A percentile compares a stretch with the other conserved stretches of the same genome.
Evolutionary conservation across 1,140 invertebrate genomes (phyloP).

Genomic region (Lepidostoma basale): DNA sequence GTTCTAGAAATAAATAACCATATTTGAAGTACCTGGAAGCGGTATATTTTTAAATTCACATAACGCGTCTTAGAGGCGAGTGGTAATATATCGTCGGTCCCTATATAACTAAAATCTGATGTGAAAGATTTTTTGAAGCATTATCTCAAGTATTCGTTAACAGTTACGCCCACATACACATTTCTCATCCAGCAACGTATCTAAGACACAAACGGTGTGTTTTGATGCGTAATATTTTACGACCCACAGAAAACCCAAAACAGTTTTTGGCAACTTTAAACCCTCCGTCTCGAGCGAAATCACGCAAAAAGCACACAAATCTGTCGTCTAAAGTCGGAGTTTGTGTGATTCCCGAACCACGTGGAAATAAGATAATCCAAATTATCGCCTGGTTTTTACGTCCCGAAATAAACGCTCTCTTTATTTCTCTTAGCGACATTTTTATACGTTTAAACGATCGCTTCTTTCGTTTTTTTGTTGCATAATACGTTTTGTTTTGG

Average conservation of each 20-base stretch:
- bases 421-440: neutral
- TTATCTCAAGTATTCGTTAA: no score
- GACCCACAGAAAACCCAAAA: neutral
- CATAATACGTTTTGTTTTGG: conserved; percentile 17
- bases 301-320: conserved; percentile 27
- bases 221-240: conserved; percentile 14
- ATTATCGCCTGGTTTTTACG: conserved; percentile 7
- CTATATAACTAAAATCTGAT: no score
- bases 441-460: neutral
- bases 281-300: neutral
- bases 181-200: no score
- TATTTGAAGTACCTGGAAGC: no score
- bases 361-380: neutral
- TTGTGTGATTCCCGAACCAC: conserved; percentile 10
- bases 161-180: no score
- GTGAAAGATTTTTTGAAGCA: no score
- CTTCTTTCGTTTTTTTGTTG: conserved; percentile 8
- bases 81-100: no score
- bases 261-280: conserved; percentile 17
- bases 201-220: no score
- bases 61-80: no score
- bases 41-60: no score
- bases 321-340: conserved; percentile 14
- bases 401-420: conserved; percentile 4
- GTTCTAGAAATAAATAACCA: no score